phyloP scores from a whole-genome alignment of 2,888 invertebrate genomes.

The Acronicta aceris region DNA sequence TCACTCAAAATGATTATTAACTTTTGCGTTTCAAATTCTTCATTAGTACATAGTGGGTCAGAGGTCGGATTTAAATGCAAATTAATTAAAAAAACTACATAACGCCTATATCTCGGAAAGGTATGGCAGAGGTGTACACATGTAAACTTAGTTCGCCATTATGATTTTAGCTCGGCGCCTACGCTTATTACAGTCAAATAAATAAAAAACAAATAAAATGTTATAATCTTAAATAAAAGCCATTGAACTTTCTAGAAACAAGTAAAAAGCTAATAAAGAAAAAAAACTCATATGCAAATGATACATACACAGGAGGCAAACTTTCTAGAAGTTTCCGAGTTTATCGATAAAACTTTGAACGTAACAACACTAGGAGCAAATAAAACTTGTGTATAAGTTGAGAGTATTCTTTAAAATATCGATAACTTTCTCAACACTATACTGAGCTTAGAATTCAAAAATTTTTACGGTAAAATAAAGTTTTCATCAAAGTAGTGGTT shows the following conservation, averaged over 20 bases:
- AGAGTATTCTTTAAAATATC: constrained; percentile 50
- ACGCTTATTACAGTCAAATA: too few relatives aligned
- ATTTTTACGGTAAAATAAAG: constrained; percentile 39
- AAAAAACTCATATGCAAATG: constrained; percentile 49
- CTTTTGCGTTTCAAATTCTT: too few relatives aligned
- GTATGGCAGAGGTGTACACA: background rate
- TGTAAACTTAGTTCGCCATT: too few relatives aligned
- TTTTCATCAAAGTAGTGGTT: constrained; percentile 31
- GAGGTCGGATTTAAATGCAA: too few relatives aligned
- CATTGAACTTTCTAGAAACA: background rate
- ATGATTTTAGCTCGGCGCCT: too few relatives aligned
- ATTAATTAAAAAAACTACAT: background rate
- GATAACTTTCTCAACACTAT: constrained; percentile 49
- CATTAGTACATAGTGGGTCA: too few relatives aligned
- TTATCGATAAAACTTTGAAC: constrained; percentile 56
- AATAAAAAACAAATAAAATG: too few relatives aligned
- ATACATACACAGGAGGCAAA: constrained; percentile 38
- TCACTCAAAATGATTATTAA: too few relatives aligned
- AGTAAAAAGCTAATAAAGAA: constrained; percentile 26
- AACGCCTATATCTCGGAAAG: background rate
- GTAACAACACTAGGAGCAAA: constrained; percentile 54
- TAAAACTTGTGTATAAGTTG: constrained; percentile 50
- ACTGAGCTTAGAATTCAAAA: constrained; percentile 47
- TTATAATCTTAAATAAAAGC: background rate
- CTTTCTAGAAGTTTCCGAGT: constrained; percentile 33